Conservation (phyloP, 2,888 invertebrate genomes). For the Drosophila anceps region DNA sequence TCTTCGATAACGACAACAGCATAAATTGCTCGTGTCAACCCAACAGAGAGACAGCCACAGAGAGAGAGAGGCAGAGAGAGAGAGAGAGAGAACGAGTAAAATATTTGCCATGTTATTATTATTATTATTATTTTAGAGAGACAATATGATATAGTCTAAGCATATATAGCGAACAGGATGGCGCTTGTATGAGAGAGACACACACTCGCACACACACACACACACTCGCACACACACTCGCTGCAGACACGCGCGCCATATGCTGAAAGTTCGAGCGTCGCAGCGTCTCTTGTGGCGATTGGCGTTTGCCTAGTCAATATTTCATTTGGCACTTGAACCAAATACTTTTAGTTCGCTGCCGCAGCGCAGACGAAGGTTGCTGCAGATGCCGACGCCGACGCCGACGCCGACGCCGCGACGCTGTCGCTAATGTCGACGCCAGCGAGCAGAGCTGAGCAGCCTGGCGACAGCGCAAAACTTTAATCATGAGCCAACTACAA, state of each 20-base stretch:
- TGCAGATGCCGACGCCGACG: slow-evolving; percentile 23
- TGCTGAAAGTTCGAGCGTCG: slow-evolving; percentile 66
- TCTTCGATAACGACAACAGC: neutral
- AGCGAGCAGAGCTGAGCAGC: neutral
- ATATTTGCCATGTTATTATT: slow-evolving; percentile 65
- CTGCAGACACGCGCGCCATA: slow-evolving; percentile 64
- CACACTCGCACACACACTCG: slow-evolving; percentile 2
- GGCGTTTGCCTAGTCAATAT: slow-evolving; percentile 75
- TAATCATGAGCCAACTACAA: slow-evolving; percentile 33
- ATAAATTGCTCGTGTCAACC: slow-evolving; percentile 3
- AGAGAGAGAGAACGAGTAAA: slow-evolving; percentile 18
- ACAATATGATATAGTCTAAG: slow-evolving; percentile 51
- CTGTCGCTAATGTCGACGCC: neutral
- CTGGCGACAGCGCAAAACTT: slow-evolving; percentile 38
- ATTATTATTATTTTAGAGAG: slow-evolving; percentile 69
- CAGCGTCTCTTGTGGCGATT: slow-evolving; percentile 44
- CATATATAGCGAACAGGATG: slow-evolving; percentile 21
- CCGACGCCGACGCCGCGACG: slow-evolving; percentile 5
- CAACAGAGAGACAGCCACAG: neutral
- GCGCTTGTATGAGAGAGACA: slow-evolving; percentile 9
- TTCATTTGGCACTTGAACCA: slow-evolving; percentile 80
- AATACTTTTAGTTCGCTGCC: slow-evolving; percentile 78
- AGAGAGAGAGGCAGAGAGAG: neutral
- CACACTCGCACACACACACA: slow-evolving; percentile 15
- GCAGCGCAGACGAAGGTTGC: slow-evolving; percentile 64